Evolutionary conservation across 2,113 vertebrate species (phyloP), one percentile per base, ranked within the genome.

Genomic region (Origma solitaria): DNA sequence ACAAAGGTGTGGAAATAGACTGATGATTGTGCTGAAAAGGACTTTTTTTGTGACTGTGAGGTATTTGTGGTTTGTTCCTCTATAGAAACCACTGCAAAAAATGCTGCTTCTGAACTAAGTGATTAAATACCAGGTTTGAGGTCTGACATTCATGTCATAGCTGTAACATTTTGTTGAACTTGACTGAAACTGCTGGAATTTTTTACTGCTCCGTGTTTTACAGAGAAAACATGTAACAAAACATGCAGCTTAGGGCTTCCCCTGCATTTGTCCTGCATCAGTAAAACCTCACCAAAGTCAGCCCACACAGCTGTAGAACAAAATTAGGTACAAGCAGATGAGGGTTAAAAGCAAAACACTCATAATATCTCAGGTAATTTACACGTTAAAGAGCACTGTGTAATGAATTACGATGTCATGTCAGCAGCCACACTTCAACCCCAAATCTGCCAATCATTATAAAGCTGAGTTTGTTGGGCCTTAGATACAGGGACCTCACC

Each of bases 381-480:
- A 76, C 96, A 89, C n/a, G 80, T 92, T 95, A 92, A 95, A 65
- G 86, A 96, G 86, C 42, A 2, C 16, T 3, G 73, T 23, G 70
- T 90, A 94, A 89, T 85, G 94, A 96, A 87, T 97, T 92, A 95
- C 62, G 37, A 89, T 91, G 86, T 95, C 92, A 88, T 93, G 86
- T 95, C 92, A 90, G 92, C 85, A 95, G 86, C 93, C 95, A 92
- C 18, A n/a, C 93, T 97, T 82, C 78, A 82, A 82, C 93, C 60
- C 71, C 66, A 87, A 90, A 95, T 53, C 92, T 97, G 97, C 95
- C 95, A 95, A 88, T 96, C 95, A 91, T 90, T 84, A 50, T 81
- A 97, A 93, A 82, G 94, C 92, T 95, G 94, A 96, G 94, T 96
- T 96, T 96, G 93, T 79, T 82, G 92, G 95, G 86, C 87, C 91